Percentiles rank a stretch among this genome's conserved stretches.
Conservation (phyloP, 1,140 invertebrate species). For the Latrodectus geometricus region DNA sequence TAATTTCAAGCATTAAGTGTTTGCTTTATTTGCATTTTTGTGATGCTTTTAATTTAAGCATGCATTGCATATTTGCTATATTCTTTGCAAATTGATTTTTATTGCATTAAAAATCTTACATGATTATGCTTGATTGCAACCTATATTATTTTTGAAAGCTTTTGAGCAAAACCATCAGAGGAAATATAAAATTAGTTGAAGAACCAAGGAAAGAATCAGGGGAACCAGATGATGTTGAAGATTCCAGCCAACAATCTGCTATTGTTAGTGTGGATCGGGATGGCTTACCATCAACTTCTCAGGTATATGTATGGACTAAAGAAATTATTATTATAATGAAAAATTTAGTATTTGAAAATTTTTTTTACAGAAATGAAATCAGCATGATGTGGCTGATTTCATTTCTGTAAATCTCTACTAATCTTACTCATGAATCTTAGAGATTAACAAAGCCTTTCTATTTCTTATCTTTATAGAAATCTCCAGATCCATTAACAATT, state of each 20-base stretch:
- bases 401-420: no score
- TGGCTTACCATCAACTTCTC: conserved; percentile 7
- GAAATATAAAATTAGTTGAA: conserved; percentile 80
- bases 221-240: conserved; percentile 64
- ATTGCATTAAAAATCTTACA: not conserved
- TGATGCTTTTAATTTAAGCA: not conserved
- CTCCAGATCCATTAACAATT: conserved; percentile 58
- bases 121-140: not conserved
- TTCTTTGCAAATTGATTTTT: not conserved
- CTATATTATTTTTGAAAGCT: conserved; percentile 73
- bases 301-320: not conserved
- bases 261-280: conserved; percentile 65
- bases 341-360: no score
- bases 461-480: conserved; percentile 28
- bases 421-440: not conserved
- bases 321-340: not conserved
- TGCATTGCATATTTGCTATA: not conserved
- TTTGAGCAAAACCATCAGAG: conserved; percentile 83
- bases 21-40: not conserved
- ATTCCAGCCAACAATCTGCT: conserved; percentile 65
- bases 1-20: not conserved
- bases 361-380: not conserved
- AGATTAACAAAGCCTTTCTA: not conserved
- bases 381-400: not conserved
- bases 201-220: conserved; percentile 67